Evolutionary conservation across 2,888 invertebrate genomes (phyloP).

Genomic region (Trimorus sp.): DNA sequence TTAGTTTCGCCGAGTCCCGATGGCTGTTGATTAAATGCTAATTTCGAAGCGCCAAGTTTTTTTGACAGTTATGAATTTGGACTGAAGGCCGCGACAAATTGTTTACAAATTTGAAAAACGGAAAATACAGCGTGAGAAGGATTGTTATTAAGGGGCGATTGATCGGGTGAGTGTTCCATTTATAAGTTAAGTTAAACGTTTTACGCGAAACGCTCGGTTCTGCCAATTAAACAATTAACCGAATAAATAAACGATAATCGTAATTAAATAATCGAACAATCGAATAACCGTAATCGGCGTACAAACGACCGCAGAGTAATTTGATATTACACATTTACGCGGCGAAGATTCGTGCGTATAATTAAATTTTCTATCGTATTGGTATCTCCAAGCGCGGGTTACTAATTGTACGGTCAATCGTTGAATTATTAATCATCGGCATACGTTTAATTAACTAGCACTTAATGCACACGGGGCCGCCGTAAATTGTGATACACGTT

Average conservation of each 20-base stretch:
- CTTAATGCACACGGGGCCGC: slow-evolving; percentile 41
- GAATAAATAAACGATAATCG: no score
- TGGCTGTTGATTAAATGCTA: neutral
- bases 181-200: no score
- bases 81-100: no score
- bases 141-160: no score
- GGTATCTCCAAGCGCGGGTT: slow-evolving; percentile 18
- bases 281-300: neutral
- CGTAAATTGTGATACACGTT: slow-evolving; percentile 43
- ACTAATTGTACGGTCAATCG: slow-evolving; percentile 45
- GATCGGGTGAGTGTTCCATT: no score
- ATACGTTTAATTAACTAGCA: slow-evolving; percentile 51
- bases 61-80: no score
- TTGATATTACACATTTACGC: slow-evolving; percentile 30
- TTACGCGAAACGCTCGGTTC: no score
- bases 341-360: slow-evolving; percentile 29
- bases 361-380: slow-evolving; percentile 50
- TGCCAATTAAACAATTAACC: no score
- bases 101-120: no score
- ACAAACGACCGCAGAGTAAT: slow-evolving; percentile 19
- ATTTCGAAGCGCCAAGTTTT: neutral
- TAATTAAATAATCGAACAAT: no score
- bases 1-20: slow-evolving; percentile 15
- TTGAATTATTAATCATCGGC: slow-evolving; percentile 49
- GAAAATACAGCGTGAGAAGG: no score